Evolutionary conservation across 2,888 invertebrate species (phyloP), one percentile per base, ranked within the genome.

Genomic region (Ectemnius cavifrons): DNA sequence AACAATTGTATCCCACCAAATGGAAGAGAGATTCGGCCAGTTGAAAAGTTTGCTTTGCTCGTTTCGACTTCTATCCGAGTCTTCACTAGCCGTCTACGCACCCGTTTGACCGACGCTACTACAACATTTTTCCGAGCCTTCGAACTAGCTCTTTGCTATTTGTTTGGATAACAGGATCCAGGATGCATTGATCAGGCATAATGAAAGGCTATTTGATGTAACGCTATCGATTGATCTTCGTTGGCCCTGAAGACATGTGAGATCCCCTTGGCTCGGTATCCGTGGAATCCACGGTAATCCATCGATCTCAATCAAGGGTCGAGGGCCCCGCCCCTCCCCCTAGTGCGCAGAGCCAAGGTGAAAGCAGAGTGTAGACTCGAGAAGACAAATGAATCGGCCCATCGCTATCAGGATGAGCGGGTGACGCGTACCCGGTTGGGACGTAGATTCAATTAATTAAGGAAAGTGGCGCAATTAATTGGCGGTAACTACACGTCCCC

Each of bases 401-500:
- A 23, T 46, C 45, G 69, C 11, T 11, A 61, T 56, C 45, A 72
- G 20, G 66, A 74, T 66, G 74, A 67, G 71, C 60, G 72, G 71
- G 82, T 80, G 84, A 85, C 84, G 83, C 80, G 79, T 79, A 77
- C 81, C 83, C 79, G 52, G 78, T 78, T 78, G 79, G 77, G 72
- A 81, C 82, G 82, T 84, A 82, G 80, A 87, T 84, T 84, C 86
- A 87, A 89, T 89, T 89, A 89, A 88, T 89, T 88, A 89, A 86
- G 84, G 82, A 83, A 88, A 87, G 87, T 81, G 83, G 74, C 78
- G 84, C 86, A 84, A 89, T 89, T 89, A 88, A 87, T 88, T 82
- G 82, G 76, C 75, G 63, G 59, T 37, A 57, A 67, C 49, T 57
- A 68, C 2, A 69, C 61, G 56, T 37, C 37, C 37, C 60, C 58